Base-by-base conservation (phyloP, 1,140 invertebrate species). In the Atopsyche davidsoni region DNA sequence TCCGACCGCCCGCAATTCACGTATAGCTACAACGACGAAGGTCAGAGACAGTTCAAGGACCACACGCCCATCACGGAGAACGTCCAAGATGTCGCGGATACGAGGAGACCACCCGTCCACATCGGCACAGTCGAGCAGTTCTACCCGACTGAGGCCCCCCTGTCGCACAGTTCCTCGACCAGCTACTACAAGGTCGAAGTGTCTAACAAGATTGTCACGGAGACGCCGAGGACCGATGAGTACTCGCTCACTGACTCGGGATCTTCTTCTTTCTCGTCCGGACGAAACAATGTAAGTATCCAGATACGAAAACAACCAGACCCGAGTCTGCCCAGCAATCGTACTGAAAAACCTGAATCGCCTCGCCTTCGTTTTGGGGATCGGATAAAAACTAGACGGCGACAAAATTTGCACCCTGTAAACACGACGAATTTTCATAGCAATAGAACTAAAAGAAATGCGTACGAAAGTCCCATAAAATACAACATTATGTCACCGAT, bases 1-100 rank as follows among this genome's bases (percentile, higher is more conserved):
- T 46, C 18, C 21, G 35, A 14, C 1, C 22, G 18, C 24, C 24
- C 40, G 13, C 34, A 38, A n/a, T 51, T 36, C 23, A 25, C 25
- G 1, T 55, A 55, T 35, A 28, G 10, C 11, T 55, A 51, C 32
- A 11, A 24, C 6, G 7, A 55, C 6, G 6, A 17, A 61, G 53
- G 38, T 45, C 50, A 10, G 62, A 59, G 21, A 46, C 53, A 38
- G 51, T 57, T 58, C 4, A 67, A 64, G 58, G 69, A 72, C 51
- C 56, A 70, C 31, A 72, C 55, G 25, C 69, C 70, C 4, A 71
- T 74, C 6, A 70, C 62, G 42, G 69, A 74, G 62, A 63, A 71
- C 34, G 58, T 70, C 11, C 64, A 70, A 46, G 70, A 72, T 46
- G 62, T 68, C 34, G 63, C 64, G 54, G 61, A 73, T 52, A 60